Base-by-base conservation (phyloP, 2,113 vertebrate species). In the Zapus hudsonius region DNA sequence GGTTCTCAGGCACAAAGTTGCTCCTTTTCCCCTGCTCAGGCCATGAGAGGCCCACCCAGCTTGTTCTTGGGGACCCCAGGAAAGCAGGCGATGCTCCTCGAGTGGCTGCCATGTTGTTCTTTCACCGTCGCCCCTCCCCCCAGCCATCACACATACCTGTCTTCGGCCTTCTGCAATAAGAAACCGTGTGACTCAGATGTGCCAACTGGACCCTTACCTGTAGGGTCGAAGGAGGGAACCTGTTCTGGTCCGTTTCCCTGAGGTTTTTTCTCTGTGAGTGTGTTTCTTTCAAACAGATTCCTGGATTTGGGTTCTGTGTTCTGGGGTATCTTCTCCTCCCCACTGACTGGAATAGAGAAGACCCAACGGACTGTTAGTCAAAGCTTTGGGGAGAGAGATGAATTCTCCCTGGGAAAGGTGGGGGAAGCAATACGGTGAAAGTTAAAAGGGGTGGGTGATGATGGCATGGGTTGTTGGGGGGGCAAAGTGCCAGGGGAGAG, bases 261-360 rank as follows among this genome's bases (percentile, higher is more conserved):
- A 76, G 87, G 90, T 95, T 84, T 97, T 80, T 55, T 91, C 70
- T 98, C 97, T 96, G 88, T 97, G 97, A 91, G 92, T 87, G 89
- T 85, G 83, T 75, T 96, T 97, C 95, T 95, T 16, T 97, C 97
- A 74, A 98, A 94, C 52, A 98, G 97, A 88, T 98, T 98, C 95
- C 97, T 97, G 72, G 98, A 97, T 64, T 97, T 97, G 94, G 96
- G 96, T 74, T 81, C 61, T 7, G 73, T 80, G 47, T 93, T 73
- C 95, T 84, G 96, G 88, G 66, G 81, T 72, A 90, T 82, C 94
- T 97, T 98, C 91, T 98, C 98, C 90, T 98, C 98, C 52, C 97
- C 98, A 70, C 95, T 97, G 94, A 98, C 98, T 98, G 73, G 70
- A 97, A 98, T 5, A 97, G 87, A 98, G 95, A 96, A 97, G 94